Evolutionary conservation across 1,140 invertebrate species (phyloP), one percentile per base, ranked within the genome.

Genomic region (Copidosoma floridanum): DNA sequence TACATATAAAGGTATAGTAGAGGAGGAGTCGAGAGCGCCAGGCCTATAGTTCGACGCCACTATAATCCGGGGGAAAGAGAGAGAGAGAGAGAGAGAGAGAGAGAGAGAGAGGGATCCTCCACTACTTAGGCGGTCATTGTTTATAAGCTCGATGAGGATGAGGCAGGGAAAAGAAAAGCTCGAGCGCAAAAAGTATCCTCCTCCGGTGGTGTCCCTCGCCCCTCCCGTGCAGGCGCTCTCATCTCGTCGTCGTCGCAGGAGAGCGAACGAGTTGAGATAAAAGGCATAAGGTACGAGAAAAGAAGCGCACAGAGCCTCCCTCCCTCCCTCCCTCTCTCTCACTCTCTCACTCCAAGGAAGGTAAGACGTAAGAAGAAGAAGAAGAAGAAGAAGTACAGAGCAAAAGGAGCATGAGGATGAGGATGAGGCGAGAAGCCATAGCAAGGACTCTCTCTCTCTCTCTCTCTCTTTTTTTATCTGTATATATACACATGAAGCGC

Each of bases 351-450:
- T 51, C 64, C 32, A 43, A 56, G 46, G 55, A 55, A 70, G 63
- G 48, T 58, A 59, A 61, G 51, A 44, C 41, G 38, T 55, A 61
- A 61, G 61, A 54, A 57, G 38, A 37, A 46, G 47, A 48, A 63
- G 56, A 55, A 53, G 48, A 51, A 40, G 23, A 59, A 41, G 58
- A 26, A 53, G n/a, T n/a, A 57, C 11, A 57, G 29, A 35, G 11
- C 37, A 27, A 37, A 18, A 29, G 57, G 38, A 41, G 23, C 46
- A 56, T 32, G 44, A 60, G 56, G 23, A 38, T 23, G 54, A 71
- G 63, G 57, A 48, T 50, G 53, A 48, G 41, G 40, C 38, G 52
- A 56, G 40, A 63, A 27, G 68, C 69, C 65, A 73, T 71, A 68
- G 68, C 68, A 75, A 24, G 5, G n/a, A n/a, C n/a, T n/a, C n/a